Evolutionary conservation across 2,888 invertebrate species (phyloP).

Genomic region (Eupithecia abbreviata): DNA sequence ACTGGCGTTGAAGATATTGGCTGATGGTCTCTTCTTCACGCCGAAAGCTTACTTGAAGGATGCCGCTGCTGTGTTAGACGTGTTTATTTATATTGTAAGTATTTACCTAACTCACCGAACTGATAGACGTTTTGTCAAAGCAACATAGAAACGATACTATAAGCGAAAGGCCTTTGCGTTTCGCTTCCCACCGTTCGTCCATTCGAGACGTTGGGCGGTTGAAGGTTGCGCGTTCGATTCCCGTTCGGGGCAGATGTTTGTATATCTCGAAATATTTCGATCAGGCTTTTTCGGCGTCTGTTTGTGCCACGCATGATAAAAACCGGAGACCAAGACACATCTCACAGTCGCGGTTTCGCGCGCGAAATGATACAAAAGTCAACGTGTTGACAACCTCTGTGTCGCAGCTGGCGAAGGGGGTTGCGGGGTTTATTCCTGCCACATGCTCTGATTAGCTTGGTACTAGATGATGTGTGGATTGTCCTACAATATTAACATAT

Average conservation of each 20-base stretch:
- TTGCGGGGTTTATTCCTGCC: background rate
- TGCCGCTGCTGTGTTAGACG: constrained; percentile 97
- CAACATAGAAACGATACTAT: too few species aligned
- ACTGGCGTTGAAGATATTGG: constrained; percentile 96
- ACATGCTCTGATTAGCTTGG: background rate
- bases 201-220: too few species aligned
- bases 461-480: background rate
- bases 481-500: background rate
- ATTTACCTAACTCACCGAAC: background rate
- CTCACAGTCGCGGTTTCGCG: too few species aligned
- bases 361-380: background rate
- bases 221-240: background rate
- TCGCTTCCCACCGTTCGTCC: too few species aligned
- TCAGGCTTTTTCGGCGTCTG: background rate
- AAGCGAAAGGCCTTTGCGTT: too few species aligned
- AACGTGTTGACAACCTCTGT: background rate
- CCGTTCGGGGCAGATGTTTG: background rate
- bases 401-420: background rate
- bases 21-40: constrained; percentile 99
- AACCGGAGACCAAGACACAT: background rate
- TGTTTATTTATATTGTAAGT: constrained; percentile 97
- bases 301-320: background rate
- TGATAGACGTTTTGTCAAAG: background rate
- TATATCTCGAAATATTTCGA: background rate
- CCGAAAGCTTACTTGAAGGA: constrained; percentile 99